phyloP scores from a whole-genome alignment of 2,888 invertebrate species.

The Priocnemis perturbator region DNA sequence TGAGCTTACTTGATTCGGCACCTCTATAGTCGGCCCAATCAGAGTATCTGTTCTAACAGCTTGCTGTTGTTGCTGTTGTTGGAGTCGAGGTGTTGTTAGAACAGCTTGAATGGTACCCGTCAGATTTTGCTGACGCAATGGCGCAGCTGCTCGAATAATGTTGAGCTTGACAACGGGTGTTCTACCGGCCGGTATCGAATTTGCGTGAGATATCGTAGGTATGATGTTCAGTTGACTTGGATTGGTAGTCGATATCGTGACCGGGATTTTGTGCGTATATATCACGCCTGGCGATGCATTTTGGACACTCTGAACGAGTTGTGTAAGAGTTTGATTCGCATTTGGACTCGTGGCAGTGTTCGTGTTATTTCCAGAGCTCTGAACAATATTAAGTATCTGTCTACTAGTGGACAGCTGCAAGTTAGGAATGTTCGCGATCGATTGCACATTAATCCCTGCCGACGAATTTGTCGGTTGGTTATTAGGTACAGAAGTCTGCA shows the following conservation, averaged over 20 bases:
- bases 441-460: conserved; percentile 64
- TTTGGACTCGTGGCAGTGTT: conserved; percentile 54
- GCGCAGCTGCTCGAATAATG: conserved; percentile 63
- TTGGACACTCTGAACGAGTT: conserved; percentile 66
- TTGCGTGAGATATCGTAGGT: conserved; percentile 68
- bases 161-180: conserved; percentile 73
- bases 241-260: conserved; percentile 75
- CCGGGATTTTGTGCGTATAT: conserved; percentile 84
- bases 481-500: conserved; percentile 71
- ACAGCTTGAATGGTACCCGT: conserved; percentile 68
- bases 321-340: conserved; percentile 66
- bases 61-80: conserved; percentile 75
- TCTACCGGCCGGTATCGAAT: conserved; percentile 63
- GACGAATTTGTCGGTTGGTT: conserved; percentile 53
- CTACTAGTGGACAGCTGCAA: conserved; percentile 63
- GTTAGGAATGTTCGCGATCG: conserved; percentile 67
- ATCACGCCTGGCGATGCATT: conserved; percentile 80
- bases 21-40: conserved; percentile 66
- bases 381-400: conserved; percentile 70
- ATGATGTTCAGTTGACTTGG: conserved; percentile 70
- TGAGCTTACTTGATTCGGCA: conserved; percentile 79
- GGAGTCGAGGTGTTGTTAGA: conserved; percentile 62
- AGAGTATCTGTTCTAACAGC: conserved; percentile 64
- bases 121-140: conserved; percentile 63
- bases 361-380: conserved; percentile 58